Evolutionary conservation across 2,113 vertebrate genomes (phyloP).

Genomic region (Oncorhynchus gorbuscha): DNA sequence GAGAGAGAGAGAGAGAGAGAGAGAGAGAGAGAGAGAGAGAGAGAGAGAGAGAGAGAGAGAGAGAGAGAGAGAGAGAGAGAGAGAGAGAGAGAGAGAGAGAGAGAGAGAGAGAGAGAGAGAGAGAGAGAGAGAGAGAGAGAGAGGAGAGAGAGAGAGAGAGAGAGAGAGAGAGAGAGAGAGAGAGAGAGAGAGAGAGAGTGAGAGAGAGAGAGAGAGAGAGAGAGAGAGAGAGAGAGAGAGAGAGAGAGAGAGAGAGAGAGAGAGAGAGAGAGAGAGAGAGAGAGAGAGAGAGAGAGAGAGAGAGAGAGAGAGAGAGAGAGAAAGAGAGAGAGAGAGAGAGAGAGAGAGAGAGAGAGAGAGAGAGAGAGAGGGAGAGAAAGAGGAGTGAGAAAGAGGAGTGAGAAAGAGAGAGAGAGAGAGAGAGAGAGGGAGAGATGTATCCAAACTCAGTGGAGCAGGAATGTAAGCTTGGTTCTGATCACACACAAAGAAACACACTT

Average conservation of each 20-base stretch:
- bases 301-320: background rate
- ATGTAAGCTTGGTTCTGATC: constrained; percentile 54
- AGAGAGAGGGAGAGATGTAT: constrained; percentile 40
- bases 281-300: no score
- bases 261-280: no score
- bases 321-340: background rate
- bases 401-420: background rate
- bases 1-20: constrained; percentile 19
- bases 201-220: background rate
- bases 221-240: constrained; percentile 22
- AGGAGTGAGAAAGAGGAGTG: no score
- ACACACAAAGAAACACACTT: constrained; percentile 2
- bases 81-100: constrained; percentile 24
- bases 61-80: background rate
- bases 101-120: background rate
- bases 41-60: rapidly evolving
- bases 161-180: background rate
- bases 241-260: no score
- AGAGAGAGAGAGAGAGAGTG: constrained; percentile 26
- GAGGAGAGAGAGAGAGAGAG: no score
- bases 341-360: no score
- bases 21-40: background rate
- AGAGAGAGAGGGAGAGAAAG: background rate
- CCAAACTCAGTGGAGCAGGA: constrained; percentile 51
- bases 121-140: no score